Evolutionary conservation across 2,113 vertebrate species (phyloP).

Genomic region (Parus major): DNA sequence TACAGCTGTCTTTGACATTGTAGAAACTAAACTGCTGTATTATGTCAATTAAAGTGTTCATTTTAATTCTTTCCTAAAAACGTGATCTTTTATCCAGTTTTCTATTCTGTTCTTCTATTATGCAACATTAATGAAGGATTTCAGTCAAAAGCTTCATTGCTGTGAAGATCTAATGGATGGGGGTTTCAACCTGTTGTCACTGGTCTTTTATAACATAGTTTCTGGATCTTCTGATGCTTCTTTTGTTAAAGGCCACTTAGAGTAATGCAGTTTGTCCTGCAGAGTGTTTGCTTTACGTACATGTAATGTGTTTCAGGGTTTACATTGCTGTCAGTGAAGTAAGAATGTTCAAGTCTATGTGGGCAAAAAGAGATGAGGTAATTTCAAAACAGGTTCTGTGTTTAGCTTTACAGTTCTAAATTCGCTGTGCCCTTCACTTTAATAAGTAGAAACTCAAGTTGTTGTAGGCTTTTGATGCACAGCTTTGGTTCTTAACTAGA

Average conservation of each 20-base stretch:
- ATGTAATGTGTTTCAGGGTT: not conserved
- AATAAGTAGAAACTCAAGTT: not conserved
- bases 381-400: not conserved
- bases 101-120: slow-evolving; percentile 24
- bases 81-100: not conserved
- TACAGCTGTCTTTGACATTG: not conserved
- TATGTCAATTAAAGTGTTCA: not conserved
- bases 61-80: slow-evolving; percentile 7
- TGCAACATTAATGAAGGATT: not conserved
- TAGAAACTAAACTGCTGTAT: not conserved
- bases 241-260: not conserved
- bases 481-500: not conserved
- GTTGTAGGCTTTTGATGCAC: not conserved
- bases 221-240: slow-evolving; percentile 13
- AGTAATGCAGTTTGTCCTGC: not conserved
- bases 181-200: slow-evolving; percentile 46
- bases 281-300: not conserved
- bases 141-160: not conserved
- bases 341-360: not conserved
- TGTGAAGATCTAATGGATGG: not conserved
- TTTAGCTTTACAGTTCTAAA: not conserved
- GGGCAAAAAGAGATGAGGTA: not conserved
- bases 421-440: not conserved
- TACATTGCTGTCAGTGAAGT: not conserved
- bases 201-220: not conserved